A percentile compares a stretch with the other conserved stretches of the same genome.
Conservation (phyloP, 1,140 invertebrate species). For the Trinorchestia longiramus region DNA sequence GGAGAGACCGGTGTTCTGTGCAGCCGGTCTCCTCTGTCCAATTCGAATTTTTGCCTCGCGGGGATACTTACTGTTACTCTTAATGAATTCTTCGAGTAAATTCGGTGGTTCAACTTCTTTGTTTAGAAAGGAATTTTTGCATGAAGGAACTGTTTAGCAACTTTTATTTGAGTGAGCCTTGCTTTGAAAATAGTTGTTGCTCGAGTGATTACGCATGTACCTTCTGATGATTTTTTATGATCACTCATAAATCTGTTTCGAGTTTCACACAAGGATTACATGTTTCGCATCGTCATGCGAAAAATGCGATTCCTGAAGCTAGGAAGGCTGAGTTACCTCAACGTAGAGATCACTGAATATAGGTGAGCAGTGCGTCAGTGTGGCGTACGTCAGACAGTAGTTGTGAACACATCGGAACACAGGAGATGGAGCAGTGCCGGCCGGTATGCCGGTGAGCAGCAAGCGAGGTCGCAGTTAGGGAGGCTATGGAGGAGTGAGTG, state of each 20-base stretch:
- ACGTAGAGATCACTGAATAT: not conserved
- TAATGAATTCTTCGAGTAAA: not conserved
- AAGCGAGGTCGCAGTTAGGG: not conserved
- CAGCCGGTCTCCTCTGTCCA: not conserved
- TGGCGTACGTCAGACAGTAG: not conserved
- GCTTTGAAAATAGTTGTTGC: not conserved
- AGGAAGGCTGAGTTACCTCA: too few relatives aligned
- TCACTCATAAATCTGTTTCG: not conserved
- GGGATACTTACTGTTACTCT: not conserved
- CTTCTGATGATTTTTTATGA: not conserved
- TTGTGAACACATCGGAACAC: not conserved
- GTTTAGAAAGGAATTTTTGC: not conserved
- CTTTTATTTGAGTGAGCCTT: not conserved
- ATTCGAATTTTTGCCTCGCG: not conserved
- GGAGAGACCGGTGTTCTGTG: not conserved
- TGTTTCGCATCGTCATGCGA: not conserved
- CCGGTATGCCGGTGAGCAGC: not conserved
- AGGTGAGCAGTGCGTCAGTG: not conserved
- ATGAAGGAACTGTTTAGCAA: not conserved
- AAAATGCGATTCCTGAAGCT: too few relatives aligned
- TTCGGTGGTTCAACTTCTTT: not conserved
- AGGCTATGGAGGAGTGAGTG: not conserved
- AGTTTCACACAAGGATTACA: not conserved
- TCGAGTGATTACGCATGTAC: not conserved
- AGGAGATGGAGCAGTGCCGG: not conserved